Evolutionary conservation across 1,140 invertebrate genomes (phyloP).

Genomic region (Schlechtendalia chinensis): DNA sequence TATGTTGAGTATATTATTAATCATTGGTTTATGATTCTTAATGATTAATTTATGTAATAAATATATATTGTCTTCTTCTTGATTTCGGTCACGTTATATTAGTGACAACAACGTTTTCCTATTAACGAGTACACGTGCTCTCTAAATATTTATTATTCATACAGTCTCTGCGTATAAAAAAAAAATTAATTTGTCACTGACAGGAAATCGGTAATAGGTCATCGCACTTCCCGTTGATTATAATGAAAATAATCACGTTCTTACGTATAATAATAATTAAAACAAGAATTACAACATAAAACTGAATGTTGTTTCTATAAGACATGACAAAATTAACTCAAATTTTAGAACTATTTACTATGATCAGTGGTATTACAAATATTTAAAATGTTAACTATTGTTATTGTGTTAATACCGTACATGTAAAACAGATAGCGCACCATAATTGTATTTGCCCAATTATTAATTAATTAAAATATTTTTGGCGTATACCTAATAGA

Average conservation of each 20-base stretch:
- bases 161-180: constrained; percentile 24
- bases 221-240: constrained; percentile 44
- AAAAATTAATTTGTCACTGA: constrained; percentile 38
- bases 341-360: too few relatives aligned
- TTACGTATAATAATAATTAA: constrained; percentile 17
- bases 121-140: constrained; percentile 41
- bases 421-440: too few relatives aligned
- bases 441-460: too few relatives aligned
- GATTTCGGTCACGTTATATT: constrained; percentile 36
- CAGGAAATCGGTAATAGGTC: constrained; percentile 46
- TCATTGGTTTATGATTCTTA: constrained; percentile 2
- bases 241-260: constrained; percentile 34
- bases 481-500: too few relatives aligned
- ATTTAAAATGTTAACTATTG: too few relatives aligned
- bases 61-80: constrained; percentile 3
- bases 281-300: too few relatives aligned
- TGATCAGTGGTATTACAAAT: too few relatives aligned
- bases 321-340: too few relatives aligned
- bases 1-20: not conserved
- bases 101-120: constrained; percentile 25
- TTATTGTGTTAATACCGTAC: too few relatives aligned
- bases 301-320: too few relatives aligned
- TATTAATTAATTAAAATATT: too few relatives aligned
- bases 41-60: constrained; percentile 5
- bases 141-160: constrained; percentile 42